phyloP scores from a whole-genome alignment of 1,140 invertebrate genomes.

The Chelonus insularis region DNA sequence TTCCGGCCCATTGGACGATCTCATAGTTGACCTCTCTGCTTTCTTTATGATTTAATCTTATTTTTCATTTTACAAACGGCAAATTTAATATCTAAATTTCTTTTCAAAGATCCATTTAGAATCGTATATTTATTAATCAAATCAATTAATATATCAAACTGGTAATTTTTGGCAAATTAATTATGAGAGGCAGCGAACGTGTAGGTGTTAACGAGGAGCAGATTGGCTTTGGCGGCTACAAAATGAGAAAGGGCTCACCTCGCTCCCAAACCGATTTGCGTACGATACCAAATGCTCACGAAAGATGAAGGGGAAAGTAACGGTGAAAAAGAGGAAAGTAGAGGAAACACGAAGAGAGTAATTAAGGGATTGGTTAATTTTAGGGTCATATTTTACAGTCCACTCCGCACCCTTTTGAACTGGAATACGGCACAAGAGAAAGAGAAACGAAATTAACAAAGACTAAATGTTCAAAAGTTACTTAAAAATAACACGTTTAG shows the following conservation, averaged over 20 bases:
- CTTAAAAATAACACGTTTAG: not conserved
- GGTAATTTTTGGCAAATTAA: constrained; percentile 9
- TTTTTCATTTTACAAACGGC: constrained; percentile 27
- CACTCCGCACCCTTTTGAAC: constrained; percentile 25
- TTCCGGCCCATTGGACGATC: constrained; percentile 32
- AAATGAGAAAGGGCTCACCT: constrained; percentile 6
- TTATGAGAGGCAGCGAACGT: not conserved
- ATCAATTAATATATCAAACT: constrained; percentile 22
- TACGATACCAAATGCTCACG: constrained; percentile 2
- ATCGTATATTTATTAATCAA: not conserved
- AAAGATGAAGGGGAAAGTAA: constrained; percentile 15
- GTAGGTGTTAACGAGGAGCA: constrained; percentile 37
- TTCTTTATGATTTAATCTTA: constrained; percentile 32
- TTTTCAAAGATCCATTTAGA: too few relatives aligned
- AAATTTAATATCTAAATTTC: too few relatives aligned
- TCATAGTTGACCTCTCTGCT: constrained; percentile 13
- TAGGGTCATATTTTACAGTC: constrained; percentile 49
- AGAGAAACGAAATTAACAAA: not conserved
- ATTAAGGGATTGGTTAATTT: constrained; percentile 56
- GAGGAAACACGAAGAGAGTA: constrained; percentile 46
- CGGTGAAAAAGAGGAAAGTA: constrained; percentile 23
- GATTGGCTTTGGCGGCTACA: constrained; percentile 36
- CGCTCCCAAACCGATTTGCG: constrained; percentile 2
- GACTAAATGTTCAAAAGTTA: too few relatives aligned
- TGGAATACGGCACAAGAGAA: not conserved